Base-by-base conservation (phyloP, 2,888 invertebrate species). In the Strigamia transsilvanica region DNA sequence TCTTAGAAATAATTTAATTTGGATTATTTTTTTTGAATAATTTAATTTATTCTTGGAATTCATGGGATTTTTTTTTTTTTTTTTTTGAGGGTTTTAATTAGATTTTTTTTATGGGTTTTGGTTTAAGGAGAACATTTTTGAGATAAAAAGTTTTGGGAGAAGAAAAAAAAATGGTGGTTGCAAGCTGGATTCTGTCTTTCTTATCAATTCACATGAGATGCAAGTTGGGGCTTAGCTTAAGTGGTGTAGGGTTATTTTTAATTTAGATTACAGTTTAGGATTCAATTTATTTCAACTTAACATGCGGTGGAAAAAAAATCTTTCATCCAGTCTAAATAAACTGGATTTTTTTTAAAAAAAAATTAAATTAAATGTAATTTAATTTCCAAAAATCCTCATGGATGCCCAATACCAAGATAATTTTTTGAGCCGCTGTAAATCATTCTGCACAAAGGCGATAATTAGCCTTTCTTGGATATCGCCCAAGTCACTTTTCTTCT, bases 131-230 rank as follows among this genome's bases (percentile, higher is more conserved):
- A 18, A 23, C 51, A 18, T 18, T 61, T 61, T 61, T 61, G 61
- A 61, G 61, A 61, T 61, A 18, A 61, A 9, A 38, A 38, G 10
- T 9, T 9, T 38, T 9, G 9, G 9, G 6, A 38, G 6, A 38
- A 7, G 6, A 38, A 38, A 61, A 61, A 61, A 61, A 23, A 23
- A 21, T 21, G 21, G 61, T 61, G 61, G 61, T 61, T 61, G 61
- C 61, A 61, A 61, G 61, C 61, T 61, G 61, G 61, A 61, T 61
- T 61, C 61, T 61, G 61, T 61, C 61, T 18, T 61, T 61, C 61
- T 61, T 61, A 61, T 61, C 61, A 61, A 10, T 61, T 23, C 21
- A 12, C n/a, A 4, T 61, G 23, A 23, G 23, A 21, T 23, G 21
- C 61, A 15, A 27, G 27, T 46, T 13, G 21, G 18, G 61, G 18